Evolutionary conservation across 2,888 invertebrate species (phyloP), one percentile per base, ranked within the genome.

Genomic region (Clepsis dumicolana): DNA sequence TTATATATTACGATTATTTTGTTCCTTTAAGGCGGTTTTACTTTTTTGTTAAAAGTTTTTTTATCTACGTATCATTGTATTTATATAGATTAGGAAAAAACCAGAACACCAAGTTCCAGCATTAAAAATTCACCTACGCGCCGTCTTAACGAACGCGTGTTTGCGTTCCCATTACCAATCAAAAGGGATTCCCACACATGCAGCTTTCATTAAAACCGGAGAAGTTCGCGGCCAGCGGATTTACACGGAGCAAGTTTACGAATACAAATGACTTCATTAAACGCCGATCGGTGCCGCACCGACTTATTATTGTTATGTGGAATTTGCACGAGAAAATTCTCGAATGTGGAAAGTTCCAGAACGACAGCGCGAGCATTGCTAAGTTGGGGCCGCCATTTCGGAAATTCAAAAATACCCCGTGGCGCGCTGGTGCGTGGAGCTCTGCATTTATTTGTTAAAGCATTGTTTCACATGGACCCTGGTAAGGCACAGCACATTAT

Each of bases 261-360:
- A 61, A 61, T 61, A 61, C 60, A 61, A 61, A 61, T 61, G 27
- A 61, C 60, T 48, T 61, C 60, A 61, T 61, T 61, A 61, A 48
- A 18, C 18, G 14, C 0, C 29, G 60, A 61, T 61, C 60, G 60
- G 48, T 61, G 44, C 60, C 21, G 41, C 27, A 29, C 24, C 50
- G 50, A 52, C 52, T 52, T 52, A 38, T 59, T 59, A 38, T 59
- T 41, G 25, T 25, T 27, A n/a, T 59, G 59, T 24, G 38, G 38
- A 38, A 16, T 14, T 57, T 21, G 35, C 14, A 57, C n/a, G 10
- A n/a, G 21, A n/a, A n/a, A n/a, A n/a, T n/a, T n/a, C 4, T 4
- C 18, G 21, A 21, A 57, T 18, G 18, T 12, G 21, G 21, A 48
- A 48, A 21, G 48, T 48, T 48, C 12, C 35, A 2, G 12, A 10